These are phyloP conservation scores for Hyla sarda DNA, from an alignment of 2,113 vertebrate species.

Conservation along the genomic window DNA sequence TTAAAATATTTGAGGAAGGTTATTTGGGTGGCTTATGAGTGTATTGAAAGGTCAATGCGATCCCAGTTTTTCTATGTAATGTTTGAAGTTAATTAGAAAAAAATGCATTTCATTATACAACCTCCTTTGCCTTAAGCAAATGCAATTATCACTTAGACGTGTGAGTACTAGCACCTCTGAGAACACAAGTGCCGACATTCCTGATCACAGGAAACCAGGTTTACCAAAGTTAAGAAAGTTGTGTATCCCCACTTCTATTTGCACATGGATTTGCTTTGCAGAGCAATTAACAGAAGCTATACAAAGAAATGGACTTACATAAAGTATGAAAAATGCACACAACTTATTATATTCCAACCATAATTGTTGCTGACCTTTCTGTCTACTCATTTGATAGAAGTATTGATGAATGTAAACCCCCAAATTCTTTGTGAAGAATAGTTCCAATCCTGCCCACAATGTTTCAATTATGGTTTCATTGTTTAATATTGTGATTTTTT, in stretches of 20 bases:
- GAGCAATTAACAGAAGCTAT: neutral
- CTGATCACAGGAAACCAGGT: slow-evolving; percentile 4
- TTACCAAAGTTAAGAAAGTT: neutral
- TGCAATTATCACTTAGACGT: slow-evolving; percentile 33
- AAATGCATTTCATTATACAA: neutral
- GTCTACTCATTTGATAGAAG: neutral
- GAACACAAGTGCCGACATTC: slow-evolving; percentile 9
- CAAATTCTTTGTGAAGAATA: neutral
- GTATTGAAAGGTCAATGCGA: neutral
- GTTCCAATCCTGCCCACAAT: neutral
- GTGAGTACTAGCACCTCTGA: slow-evolving; percentile 31
- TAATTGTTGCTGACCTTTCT: neutral
- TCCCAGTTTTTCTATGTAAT: neutral
- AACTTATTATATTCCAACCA: neutral
- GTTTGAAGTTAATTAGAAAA: neutral
- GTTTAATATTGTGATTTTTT: no score
- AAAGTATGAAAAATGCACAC: neutral
- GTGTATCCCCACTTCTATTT: neutral
- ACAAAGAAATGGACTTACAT: slow-evolving; percentile 27
- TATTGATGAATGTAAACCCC: neutral
- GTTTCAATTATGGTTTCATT: neutral
- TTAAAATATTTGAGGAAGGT: neutral
- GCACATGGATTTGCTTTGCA: neutral
- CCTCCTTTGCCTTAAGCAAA: slow-evolving; percentile 21
- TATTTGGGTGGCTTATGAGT: neutral